These are phyloP conservation scores for Petrosia ficiformis DNA, from an alignment of 37 sponge, comb jelly and placozoan genomes.

Conservation along the genomic window DNA sequence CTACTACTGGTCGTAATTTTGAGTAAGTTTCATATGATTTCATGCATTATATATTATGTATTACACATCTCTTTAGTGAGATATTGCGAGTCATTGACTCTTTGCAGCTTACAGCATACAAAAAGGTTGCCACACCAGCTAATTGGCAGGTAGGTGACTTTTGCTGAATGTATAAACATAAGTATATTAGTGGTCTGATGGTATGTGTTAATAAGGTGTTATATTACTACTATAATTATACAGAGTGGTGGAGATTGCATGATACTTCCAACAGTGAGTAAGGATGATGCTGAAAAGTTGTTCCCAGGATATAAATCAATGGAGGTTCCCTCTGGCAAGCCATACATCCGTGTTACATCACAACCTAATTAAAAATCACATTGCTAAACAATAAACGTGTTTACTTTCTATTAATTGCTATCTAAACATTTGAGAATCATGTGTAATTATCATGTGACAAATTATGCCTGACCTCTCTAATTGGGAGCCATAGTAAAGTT, in stretches of 20 bases:
- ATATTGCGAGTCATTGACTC: constrained; percentile 95
- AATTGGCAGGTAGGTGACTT: constrained; percentile 84
- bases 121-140: constrained; percentile 98
- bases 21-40: constrained; percentile 42
- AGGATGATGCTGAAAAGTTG: constrained; percentile 79
- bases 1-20: constrained; percentile 96
- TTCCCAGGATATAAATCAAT: constrained; percentile 77
- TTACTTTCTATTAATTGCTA: too few relatives aligned
- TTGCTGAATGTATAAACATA: not conserved
- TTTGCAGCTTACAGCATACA: constrained; percentile 92
- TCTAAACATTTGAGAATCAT: too few relatives aligned
- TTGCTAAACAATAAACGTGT: too few relatives aligned
- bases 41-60: not conserved
- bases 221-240: constrained; percentile 3
- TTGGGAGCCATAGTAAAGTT: not conserved
- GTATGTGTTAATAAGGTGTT: too few relatives aligned
- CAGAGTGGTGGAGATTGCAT: constrained; percentile 93
- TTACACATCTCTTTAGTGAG: constrained; percentile 58
- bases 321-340: constrained; percentile 93
- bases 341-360: constrained; percentile 93
- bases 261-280: constrained; percentile 89
- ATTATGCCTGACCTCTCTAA: not conserved
- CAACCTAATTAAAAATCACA: constrained; percentile 92
- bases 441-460: not conserved
- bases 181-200: too few relatives aligned